phyloP scores from a whole-genome alignment of 1,140 invertebrate genomes.

The Neuroterus valhalla region DNA sequence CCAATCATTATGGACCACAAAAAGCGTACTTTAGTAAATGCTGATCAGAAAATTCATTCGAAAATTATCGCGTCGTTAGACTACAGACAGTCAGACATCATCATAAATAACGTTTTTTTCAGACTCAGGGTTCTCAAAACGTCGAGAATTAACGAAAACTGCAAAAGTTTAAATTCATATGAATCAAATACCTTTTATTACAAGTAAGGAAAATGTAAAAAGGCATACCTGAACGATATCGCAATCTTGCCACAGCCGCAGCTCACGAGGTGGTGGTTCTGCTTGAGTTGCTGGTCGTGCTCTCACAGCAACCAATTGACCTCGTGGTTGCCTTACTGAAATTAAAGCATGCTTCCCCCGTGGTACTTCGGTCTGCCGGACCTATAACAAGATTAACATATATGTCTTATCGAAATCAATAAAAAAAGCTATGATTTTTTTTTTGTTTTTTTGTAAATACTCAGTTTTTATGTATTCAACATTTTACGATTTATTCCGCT shows the following conservation, averaged over 20 bases:
- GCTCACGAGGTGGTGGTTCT: constrained; percentile 71
- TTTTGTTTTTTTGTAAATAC: neutral
- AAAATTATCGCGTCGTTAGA: too few species aligned
- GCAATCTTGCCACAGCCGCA: constrained; percentile 85
- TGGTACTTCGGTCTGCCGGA: constrained; percentile 84
- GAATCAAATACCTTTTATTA: neutral
- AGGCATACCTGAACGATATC: constrained; percentile 83
- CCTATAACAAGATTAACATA: constrained; percentile 49
- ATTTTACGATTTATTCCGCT: too few species aligned
- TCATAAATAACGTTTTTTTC: too few species aligned
- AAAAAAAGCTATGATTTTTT: neutral
- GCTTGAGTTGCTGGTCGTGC: constrained; percentile 66
- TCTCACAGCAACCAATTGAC: constrained; percentile 87
- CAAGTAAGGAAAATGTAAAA: neutral
- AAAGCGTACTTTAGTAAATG: too few species aligned
- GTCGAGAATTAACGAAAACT: too few species aligned
- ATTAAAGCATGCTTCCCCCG: constrained; percentile 89
- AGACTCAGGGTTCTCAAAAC: too few species aligned
- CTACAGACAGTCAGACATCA: too few species aligned
- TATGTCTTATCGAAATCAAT: neutral
- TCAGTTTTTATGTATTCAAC: too few species aligned
- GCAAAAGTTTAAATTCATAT: too few species aligned
- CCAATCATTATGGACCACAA: too few species aligned
- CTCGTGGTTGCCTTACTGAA: constrained; percentile 87
- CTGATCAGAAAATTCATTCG: too few species aligned